Conservation (phyloP, 2,888 invertebrate genomes). For the Ophion costatus region DNA sequence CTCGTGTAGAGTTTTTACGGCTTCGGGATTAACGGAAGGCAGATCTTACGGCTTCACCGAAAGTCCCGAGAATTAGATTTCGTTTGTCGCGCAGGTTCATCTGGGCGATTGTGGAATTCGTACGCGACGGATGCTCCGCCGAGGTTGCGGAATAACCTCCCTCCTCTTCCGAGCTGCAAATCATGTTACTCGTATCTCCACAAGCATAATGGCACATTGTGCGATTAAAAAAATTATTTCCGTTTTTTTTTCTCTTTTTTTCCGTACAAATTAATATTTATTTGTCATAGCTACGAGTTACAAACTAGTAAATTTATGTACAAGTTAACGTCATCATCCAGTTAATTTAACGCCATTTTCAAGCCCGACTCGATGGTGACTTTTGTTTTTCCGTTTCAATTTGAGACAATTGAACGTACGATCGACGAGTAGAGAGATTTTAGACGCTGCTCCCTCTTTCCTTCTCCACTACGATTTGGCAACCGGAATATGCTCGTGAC, state of each 20-base stretch:
- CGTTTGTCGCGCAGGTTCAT: slow-evolving; percentile 66
- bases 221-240: slow-evolving; percentile 23
- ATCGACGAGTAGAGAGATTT: not conserved
- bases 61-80: slow-evolving; percentile 57
- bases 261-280: slow-evolving; percentile 46
- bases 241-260: slow-evolving; percentile 33
- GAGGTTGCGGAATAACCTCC: slow-evolving; percentile 72
- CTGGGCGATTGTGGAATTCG: slow-evolving; percentile 62
- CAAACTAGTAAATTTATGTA: slow-evolving; percentile 66
- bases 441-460: not conserved
- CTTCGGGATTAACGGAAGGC: not conserved
- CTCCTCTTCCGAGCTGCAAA: slow-evolving; percentile 75
- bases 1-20: not conserved
- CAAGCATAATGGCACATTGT: slow-evolving; percentile 74
- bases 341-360: slow-evolving; percentile 52
- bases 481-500: not conserved
- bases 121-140: slow-evolving; percentile 50
- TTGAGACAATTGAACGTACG: slow-evolving; percentile 35
- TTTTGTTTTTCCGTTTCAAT: slow-evolving; percentile 25
- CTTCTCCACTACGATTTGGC: not conserved
- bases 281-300: slow-evolving; percentile 38
- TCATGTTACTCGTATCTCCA: slow-evolving; percentile 71
- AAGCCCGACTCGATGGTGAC: slow-evolving; percentile 23
- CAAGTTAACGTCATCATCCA: slow-evolving; percentile 42
- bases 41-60: slow-evolving; percentile 72